Evolutionary conservation across 2,888 invertebrate genomes (phyloP).

Genomic region (Oxytorus armatus): DNA sequence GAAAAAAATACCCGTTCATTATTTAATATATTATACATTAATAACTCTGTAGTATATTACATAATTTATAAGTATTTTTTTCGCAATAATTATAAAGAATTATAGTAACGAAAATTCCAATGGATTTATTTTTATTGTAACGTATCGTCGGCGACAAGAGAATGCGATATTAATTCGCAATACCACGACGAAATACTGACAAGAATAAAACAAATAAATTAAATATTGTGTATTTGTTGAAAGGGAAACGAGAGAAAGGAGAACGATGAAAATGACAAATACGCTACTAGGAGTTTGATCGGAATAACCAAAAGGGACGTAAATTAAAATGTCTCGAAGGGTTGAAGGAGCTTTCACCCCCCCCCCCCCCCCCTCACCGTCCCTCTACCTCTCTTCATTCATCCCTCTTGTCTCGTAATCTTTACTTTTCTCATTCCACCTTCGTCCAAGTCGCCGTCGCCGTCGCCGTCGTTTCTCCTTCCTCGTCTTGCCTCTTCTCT

Average conservation of each 20-base stretch:
- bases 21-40: too few relatives aligned
- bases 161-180: constrained; percentile 6
- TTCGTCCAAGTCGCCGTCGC: constrained; percentile 30
- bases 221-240: constrained; percentile 59
- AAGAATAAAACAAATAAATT: constrained; percentile 62
- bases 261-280: constrained; percentile 57
- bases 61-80: too few relatives aligned
- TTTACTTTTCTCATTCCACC: constrained; percentile 58
- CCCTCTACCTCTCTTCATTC: constrained; percentile 23
- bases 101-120: not conserved
- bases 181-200: not conserved
- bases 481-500: constrained; percentile 38
- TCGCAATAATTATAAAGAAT: not conserved
- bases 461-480: constrained; percentile 43
- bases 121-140: not conserved
- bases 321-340: constrained; percentile 80
- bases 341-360: constrained; percentile 64
- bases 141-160: not conserved
- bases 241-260: constrained; percentile 48
- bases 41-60: too few relatives aligned
- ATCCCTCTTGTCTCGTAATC: constrained; percentile 48
- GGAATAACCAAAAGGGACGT: constrained; percentile 75
- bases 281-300: constrained; percentile 74
- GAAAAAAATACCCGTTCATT: not conserved
- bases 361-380: constrained; percentile 43